Percentiles rank a stretch among this genome's conserved stretches.
phyloP scores from a whole-genome alignment of 2,113 vertebrate genomes.

The Corydoras maculifer region DNA sequence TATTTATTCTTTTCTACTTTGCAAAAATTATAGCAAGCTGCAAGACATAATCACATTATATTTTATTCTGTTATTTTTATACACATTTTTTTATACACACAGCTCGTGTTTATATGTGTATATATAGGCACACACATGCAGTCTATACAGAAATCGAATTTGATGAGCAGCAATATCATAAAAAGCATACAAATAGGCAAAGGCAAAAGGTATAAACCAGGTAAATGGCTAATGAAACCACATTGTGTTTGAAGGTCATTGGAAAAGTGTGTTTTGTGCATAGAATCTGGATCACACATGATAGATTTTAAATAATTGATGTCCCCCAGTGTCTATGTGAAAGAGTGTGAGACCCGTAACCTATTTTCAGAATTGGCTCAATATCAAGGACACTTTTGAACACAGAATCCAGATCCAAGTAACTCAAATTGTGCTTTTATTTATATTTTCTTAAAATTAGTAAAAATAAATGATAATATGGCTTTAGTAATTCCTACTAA shows the following conservation, averaged over 20 bases:
- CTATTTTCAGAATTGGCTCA: slow-evolving; percentile 43
- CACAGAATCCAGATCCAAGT: background rate
- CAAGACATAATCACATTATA: too few species aligned
- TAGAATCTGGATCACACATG: slow-evolving; percentile 25
- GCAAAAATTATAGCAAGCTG: too few species aligned
- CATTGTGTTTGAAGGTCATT: background rate
- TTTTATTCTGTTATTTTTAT: too few species aligned
- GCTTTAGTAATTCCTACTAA: background rate
- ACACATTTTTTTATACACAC: too few species aligned
- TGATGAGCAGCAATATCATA: too few species aligned
- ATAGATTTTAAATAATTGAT: slow-evolving; percentile 23
- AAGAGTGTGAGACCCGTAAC: slow-evolving; percentile 36
- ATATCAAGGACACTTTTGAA: slow-evolving; percentile 32
- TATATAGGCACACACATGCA: too few species aligned
- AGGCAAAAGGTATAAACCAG: too few species aligned
- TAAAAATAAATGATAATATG: background rate
- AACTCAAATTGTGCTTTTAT: background rate
- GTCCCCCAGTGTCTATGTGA: slow-evolving; percentile 2
- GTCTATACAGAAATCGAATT: too few species aligned
- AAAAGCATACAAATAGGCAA: too few species aligned
- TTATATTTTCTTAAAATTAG: background rate
- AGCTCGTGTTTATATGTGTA: too few species aligned
- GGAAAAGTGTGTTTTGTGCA: background rate
- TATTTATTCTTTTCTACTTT: too few species aligned
- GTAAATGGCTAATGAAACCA: background rate